A percentile compares a stretch with the other conserved stretches of the same genome.
Evolutionary conservation across 2,797 vertebrate genomes (phyloP).

Genomic region (Echeneis naucrates): DNA sequence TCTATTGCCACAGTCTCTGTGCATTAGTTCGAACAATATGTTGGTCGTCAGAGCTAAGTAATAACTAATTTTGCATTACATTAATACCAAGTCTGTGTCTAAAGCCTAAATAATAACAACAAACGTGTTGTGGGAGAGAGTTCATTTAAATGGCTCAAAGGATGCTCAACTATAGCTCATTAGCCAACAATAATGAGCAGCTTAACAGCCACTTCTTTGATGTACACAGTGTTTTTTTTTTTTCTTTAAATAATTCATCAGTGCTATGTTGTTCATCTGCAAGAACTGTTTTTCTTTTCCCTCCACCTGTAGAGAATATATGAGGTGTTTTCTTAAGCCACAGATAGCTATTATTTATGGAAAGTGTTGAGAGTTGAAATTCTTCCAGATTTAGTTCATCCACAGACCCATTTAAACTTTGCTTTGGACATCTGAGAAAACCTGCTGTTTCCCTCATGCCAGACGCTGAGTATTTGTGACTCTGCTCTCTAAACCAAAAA

Average conservation of each 20-base stretch:
- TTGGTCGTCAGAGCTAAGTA: constrained; percentile 75
- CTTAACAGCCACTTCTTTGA: constrained; percentile 56
- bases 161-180: constrained; percentile 72
- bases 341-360: constrained; percentile 46
- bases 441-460: constrained; percentile 19
- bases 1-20: constrained; percentile 64
- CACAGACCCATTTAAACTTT: constrained; percentile 47
- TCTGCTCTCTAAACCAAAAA: constrained; percentile 30
- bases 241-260: constrained; percentile 29
- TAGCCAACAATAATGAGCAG: constrained; percentile 67
- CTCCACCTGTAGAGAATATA: constrained; percentile 28
- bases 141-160: constrained; percentile 65
- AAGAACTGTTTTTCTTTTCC: constrained; percentile 34
- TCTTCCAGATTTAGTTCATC: constrained; percentile 49
- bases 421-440: constrained; percentile 38
- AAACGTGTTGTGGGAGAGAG: constrained; percentile 57
- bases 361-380: constrained; percentile 34
- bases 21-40: constrained; percentile 77
- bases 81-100: constrained; percentile 51
- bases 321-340: constrained; percentile 26
- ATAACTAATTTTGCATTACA: constrained; percentile 74
- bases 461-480: constrained; percentile 18
- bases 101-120: constrained; percentile 55
- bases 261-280: constrained; percentile 20
- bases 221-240: constrained; percentile 45